Base-by-base conservation (phyloP, 2,888 invertebrate genomes). In the Euphydryas editha region DNA sequence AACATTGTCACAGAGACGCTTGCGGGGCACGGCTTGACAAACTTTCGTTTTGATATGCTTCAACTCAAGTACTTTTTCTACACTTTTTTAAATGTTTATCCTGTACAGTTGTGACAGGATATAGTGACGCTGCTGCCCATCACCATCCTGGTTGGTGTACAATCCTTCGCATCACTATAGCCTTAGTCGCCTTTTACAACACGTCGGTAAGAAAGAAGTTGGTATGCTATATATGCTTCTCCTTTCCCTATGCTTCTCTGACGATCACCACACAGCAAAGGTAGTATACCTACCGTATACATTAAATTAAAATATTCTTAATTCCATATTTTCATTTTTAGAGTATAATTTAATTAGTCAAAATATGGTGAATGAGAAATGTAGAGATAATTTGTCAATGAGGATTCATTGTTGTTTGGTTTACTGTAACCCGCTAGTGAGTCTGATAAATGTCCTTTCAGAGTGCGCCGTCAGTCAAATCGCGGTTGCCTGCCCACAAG, bases 371-470 rank as follows among this genome's bases (percentile, higher is more conserved):
- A 63, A 63, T 63, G 63, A 63, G 85, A 84, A 88, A 89, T 84
- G 81, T 81, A 76, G 82, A 86, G 88, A 92, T 87, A 89, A 92
- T 91, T 92, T 90, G 90, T 90, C 90, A 91, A 92, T 92, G 88
- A 88, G 87, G 88, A 92, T 91, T 90, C 91, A 91, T 90, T 90
- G 92, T 89, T 91, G 90, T 91, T 92, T 90, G 90, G 90, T 90
- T 89, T 88, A 89, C 86, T 86, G 90, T 88, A 88, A 87, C 90
- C 90, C 89, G 84, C 89, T 90, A 88, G 89, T 88, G 91, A 90
- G 89, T 83, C 90, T 90, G 92, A 92, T 91, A 89, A 91, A 92
- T 92, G 90, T 89, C 90, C 92, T 88, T 89, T 92, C 91, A 90
- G 88, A 86, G 88, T 82, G 82, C 86, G 88, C 89, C 90, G 92